Percentiles rank a stretch among this genome's conserved stretches.
Conservation (phyloP, 2,113 vertebrate genomes). For the Lepus americanus region DNA sequence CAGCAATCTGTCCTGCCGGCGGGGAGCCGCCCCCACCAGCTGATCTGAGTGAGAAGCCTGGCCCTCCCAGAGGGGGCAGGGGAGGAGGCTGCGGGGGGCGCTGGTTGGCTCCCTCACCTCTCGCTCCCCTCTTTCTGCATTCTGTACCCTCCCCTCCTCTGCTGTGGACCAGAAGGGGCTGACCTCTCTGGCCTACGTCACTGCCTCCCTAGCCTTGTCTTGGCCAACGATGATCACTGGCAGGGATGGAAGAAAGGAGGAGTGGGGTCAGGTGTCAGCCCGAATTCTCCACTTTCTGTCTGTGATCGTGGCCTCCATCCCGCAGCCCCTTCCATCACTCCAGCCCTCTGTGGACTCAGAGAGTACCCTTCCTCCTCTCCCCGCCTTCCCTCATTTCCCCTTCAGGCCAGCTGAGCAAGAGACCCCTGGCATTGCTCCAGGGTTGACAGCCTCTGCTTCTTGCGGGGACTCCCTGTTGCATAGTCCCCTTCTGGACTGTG, state of each 20-base stretch:
- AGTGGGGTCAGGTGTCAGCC: no score
- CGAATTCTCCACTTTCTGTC: background rate
- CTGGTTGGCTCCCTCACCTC: no score
- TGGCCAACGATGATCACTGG: background rate
- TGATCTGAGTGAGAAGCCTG: background rate
- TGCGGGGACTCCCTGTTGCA: background rate
- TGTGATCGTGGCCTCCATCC: background rate
- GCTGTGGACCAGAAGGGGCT: background rate
- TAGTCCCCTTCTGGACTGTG: background rate
- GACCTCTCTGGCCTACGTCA: background rate
- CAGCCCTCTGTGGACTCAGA: background rate
- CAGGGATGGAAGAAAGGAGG: background rate
- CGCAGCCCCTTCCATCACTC: background rate
- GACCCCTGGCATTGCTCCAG: background rate
- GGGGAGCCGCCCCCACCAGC: fast-evolving
- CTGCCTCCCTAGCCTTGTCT: background rate
- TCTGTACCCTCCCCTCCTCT: background rate
- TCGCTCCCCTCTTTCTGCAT: no score
- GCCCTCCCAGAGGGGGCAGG: background rate
- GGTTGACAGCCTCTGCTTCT: background rate
- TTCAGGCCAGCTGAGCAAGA: no score
- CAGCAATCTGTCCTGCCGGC: background rate
- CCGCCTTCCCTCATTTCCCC: background rate
- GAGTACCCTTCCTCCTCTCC: background rate
- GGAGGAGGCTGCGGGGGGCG: background rate